Conservation (phyloP, 2,797 vertebrate species). For the Myotis myotis region DNA sequence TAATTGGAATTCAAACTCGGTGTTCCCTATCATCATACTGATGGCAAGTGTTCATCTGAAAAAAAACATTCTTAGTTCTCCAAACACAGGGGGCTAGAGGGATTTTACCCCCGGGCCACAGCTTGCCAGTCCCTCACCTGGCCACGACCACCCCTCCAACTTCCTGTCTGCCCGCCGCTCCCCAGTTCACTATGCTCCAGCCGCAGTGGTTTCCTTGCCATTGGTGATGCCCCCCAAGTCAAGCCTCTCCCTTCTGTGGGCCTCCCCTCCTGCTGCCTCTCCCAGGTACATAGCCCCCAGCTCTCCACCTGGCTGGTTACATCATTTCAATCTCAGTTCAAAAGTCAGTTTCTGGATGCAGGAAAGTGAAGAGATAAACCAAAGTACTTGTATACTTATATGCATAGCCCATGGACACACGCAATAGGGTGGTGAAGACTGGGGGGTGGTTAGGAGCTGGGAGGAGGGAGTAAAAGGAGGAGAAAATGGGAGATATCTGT, state of each 20-base stretch:
- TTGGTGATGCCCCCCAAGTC: neutral
- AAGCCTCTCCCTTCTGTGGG: neutral
- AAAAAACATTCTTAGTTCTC: neutral
- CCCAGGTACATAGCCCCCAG: too few species aligned
- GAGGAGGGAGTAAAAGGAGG: too few species aligned
- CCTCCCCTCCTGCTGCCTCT: neutral
- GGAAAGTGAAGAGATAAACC: too few species aligned
- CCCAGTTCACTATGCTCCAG: neutral
- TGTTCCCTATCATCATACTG: neutral
- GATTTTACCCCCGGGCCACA: fast-evolving
- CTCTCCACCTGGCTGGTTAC: neutral
- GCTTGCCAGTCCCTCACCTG: neutral
- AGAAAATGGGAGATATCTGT: too few species aligned
- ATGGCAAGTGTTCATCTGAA: neutral
- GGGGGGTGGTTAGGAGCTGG: too few species aligned
- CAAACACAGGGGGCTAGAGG: neutral
- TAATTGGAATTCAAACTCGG: neutral
- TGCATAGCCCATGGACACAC: too few species aligned
- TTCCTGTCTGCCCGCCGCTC: fast-evolving
- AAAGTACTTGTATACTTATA: too few species aligned
- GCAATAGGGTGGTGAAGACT: too few species aligned
- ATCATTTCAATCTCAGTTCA: neutral
- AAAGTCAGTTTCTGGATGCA: neutral
- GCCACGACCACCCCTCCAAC: fast-evolving
- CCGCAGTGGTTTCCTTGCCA: too few species aligned